A percentile compares a stretch with the other conserved stretches of the same genome.
Evolutionary conservation across 2,113 vertebrate species (phyloP).

Genomic region (Protobothrops flavoviridis): DNA sequence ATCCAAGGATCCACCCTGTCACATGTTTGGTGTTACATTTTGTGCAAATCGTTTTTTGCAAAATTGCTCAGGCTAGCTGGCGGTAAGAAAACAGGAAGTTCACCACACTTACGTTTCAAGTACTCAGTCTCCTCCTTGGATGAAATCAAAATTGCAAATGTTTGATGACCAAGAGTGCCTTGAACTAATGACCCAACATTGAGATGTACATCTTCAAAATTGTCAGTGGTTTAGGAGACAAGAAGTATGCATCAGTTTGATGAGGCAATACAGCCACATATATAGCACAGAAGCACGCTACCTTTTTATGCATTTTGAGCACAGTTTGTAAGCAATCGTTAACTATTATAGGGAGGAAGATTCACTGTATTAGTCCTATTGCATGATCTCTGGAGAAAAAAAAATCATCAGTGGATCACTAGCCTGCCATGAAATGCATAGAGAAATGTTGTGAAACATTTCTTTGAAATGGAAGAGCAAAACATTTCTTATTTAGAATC

Average conservation of each 20-base stretch:
- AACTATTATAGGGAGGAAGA: not conserved
- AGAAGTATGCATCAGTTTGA: not conserved
- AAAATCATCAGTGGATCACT: not conserved
- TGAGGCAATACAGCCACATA: not conserved
- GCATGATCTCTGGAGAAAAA: not conserved
- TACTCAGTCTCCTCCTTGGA: constrained; percentile 33
- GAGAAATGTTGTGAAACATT: not conserved
- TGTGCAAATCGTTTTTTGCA: constrained; percentile 16
- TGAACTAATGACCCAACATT: constrained; percentile 16
- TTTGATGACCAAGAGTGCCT: not conserved
- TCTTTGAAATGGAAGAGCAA: not conserved
- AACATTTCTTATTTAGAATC: not conserved
- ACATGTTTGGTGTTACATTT: constrained; percentile 3
- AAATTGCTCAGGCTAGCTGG: not conserved
- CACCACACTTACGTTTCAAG: constrained; percentile 22
- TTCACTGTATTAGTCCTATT: not conserved
- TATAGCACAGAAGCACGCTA: not conserved
- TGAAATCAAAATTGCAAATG: constrained; percentile 36
- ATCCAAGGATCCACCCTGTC: not conserved
- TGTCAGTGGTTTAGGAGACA: not conserved
- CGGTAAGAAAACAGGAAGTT: constrained; percentile 52
- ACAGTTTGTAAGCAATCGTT: not conserved
- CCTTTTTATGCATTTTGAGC: not conserved
- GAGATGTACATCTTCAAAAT: constrained; percentile 12
- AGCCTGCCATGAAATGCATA: not conserved